A percentile compares a stretch with the other conserved stretches of the same genome.
phyloP scores from a whole-genome alignment of 37 sponge, comb jelly and placozoan species.

The Geodia barretti region DNA sequence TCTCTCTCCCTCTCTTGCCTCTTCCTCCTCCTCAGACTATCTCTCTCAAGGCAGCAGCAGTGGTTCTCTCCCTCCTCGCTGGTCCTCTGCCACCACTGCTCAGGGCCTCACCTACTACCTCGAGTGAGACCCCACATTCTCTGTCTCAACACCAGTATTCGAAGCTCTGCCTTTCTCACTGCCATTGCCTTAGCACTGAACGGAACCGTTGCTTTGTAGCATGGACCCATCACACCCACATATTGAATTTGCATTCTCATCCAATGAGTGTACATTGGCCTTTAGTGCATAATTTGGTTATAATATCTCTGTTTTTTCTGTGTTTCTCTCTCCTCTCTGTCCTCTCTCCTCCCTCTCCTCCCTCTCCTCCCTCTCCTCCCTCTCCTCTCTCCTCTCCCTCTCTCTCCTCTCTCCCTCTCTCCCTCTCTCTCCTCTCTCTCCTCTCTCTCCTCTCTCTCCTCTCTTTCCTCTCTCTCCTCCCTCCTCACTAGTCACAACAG shows the following conservation, averaged over 20 bases:
- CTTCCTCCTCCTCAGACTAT: not conserved
- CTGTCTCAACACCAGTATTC: not conserved
- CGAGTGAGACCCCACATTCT: conserved; percentile 46
- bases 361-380: too few species aligned
- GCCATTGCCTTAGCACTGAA: too few species aligned
- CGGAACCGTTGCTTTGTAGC: too few species aligned
- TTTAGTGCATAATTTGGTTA: too few species aligned
- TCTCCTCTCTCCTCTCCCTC: too few species aligned
- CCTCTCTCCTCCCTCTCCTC: too few species aligned
- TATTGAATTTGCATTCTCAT: too few species aligned
- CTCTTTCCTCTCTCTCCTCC: not conserved
- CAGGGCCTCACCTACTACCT: conserved; percentile 68
- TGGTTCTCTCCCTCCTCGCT: conserved; percentile 49
- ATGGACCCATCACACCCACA: too few species aligned
- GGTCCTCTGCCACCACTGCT: conserved; percentile 56
- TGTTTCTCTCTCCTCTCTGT: too few species aligned
- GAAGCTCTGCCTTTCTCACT: not conserved
- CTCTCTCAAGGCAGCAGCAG: conserved; percentile 42
- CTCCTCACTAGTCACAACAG: conserved; percentile 48
- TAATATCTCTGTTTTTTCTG: too few species aligned
- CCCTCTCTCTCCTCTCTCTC: not conserved
- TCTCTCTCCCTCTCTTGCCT: not conserved
- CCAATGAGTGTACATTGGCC: too few species aligned
- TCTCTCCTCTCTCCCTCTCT: not conserved
- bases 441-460: too few species aligned